A percentile compares a stretch with the other conserved stretches of the same genome.
Evolutionary conservation across 2,113 vertebrate species (phyloP).

Genomic region (Aegotheles bennettii): DNA sequence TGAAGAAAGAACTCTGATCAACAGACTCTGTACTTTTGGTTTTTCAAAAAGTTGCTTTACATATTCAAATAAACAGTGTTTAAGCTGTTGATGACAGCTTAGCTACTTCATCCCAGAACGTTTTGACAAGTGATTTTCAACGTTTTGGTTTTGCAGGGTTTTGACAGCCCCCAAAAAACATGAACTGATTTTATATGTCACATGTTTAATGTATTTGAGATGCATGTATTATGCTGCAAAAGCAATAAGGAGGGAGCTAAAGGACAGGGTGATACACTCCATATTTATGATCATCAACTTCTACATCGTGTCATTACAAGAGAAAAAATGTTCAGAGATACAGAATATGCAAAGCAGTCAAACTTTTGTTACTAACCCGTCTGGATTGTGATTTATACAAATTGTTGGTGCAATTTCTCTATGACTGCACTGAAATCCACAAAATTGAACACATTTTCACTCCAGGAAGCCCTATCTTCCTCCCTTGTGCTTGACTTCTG

Average conservation of each 20-base stretch:
- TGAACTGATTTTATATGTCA: conserved; percentile 30
- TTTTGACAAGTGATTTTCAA: conserved; percentile 58
- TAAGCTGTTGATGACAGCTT: conserved; percentile 56
- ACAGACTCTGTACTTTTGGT: neutral
- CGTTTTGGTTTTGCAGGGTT: conserved; percentile 27
- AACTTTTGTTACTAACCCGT: neutral
- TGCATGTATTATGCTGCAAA: neutral
- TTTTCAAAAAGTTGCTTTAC: conserved; percentile 9
- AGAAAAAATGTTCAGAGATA: neutral
- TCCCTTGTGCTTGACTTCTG: neutral
- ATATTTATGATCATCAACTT: conserved; percentile 28
- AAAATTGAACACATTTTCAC: neutral
- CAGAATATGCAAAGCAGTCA: neutral
- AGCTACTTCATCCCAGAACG: conserved; percentile 28
- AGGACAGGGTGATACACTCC: neutral
- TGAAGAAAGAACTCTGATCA: conserved; percentile 1
- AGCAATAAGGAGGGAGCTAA: neutral
- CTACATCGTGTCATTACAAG: neutral
- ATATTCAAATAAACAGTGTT: conserved; percentile 54
- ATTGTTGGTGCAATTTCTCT: neutral
- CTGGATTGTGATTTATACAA: neutral
- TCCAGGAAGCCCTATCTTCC: neutral
- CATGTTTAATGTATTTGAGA: conserved; percentile 51
- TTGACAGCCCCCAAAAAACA: conserved; percentile 17
- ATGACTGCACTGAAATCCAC: neutral